Base-by-base conservation (phyloP, 2,797 vertebrate genomes). In the Astyanax mexicanus region DNA sequence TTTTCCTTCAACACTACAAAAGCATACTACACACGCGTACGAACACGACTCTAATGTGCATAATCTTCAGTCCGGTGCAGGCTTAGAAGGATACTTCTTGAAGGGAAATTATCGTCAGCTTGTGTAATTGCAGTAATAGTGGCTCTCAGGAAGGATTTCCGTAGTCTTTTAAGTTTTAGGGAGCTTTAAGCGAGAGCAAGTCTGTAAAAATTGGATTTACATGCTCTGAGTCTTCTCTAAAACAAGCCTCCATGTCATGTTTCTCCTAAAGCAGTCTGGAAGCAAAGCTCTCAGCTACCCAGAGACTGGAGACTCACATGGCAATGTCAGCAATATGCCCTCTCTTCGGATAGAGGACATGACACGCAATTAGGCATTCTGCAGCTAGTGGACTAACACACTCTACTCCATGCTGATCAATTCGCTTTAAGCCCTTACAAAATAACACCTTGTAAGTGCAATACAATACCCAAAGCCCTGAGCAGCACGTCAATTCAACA, bases 21-120 rank as follows among this genome's bases (percentile, higher is more conserved):
- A 62, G 5, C 29, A 19, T 5, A 29, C 4, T n/a, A 55, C 69
- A 40, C 68, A 37, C 29, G 49, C 49, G 17, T 10, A 23, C 19
- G 4, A 82, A 80, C 72, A 74, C 55, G 87, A 84, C 75, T 74
- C 65, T 62, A 72, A 82, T 84, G 70, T 80, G 74, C 69, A 77
- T 90, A 92, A 92, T 92, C 90, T 89, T 60, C 25, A 76, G 83
- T 81, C 81, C 60, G 88, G 86, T 70, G 35, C 84, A 80, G 84
- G 85, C 89, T 91, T 90, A 88, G 74, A 82, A 83, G 76, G 49
- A 78, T 85, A 82, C 87, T 89, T 85, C 90, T 84, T 72, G 86
- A 87, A 77, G 77, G 74, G 86, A 91, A 91, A 92, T 92, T 89
- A 92, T 91, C 91, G 89, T 87, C 88, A 88, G 84, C 83, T 87